A percentile compares a stretch with the other conserved stretches of the same genome.
phyloP scores from a whole-genome alignment of 2,888 invertebrate genomes.

The Laothoe populi region DNA sequence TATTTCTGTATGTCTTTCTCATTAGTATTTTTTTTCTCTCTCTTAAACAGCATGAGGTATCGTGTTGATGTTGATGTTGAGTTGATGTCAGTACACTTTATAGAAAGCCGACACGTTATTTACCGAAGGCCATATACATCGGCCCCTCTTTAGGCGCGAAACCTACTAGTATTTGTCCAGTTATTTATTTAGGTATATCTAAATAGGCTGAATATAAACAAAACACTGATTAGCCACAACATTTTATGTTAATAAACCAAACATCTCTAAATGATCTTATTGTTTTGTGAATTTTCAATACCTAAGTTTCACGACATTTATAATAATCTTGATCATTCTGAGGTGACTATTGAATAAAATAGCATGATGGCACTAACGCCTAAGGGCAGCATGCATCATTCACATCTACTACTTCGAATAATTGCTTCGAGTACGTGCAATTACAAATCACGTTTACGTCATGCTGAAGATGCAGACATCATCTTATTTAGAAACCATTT shows the following conservation, averaged over 20 bases:
- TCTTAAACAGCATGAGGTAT: too few relatives aligned
- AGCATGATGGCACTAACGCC: constrained; percentile 17
- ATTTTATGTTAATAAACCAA: not conserved
- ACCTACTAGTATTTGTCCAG: too few relatives aligned
- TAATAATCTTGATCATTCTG: constrained; percentile 16
- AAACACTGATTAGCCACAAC: too few relatives aligned
- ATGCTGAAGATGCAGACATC: constrained; percentile 40
- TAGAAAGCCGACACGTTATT: too few relatives aligned
- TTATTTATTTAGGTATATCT: too few relatives aligned
- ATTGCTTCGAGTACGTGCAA: constrained; percentile 33
- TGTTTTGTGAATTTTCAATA: not conserved
- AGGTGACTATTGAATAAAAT: constrained; percentile 15
- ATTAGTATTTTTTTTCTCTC: too few relatives aligned
- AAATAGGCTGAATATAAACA: too few relatives aligned
- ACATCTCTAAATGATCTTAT: not conserved
- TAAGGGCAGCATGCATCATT: constrained; percentile 23
- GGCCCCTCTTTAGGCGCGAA: too few relatives aligned
- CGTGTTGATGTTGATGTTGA: too few relatives aligned
- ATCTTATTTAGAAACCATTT: constrained; percentile 37
- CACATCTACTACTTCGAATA: constrained; percentile 32
- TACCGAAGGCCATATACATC: too few relatives aligned
- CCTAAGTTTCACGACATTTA: constrained; percentile 5
- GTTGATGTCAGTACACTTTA: too few relatives aligned
- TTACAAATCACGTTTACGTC: constrained; percentile 35
- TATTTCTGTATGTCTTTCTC: too few relatives aligned